Base-by-base conservation (phyloP, 2,113 vertebrate species). In the Prunella fulvescens region DNA sequence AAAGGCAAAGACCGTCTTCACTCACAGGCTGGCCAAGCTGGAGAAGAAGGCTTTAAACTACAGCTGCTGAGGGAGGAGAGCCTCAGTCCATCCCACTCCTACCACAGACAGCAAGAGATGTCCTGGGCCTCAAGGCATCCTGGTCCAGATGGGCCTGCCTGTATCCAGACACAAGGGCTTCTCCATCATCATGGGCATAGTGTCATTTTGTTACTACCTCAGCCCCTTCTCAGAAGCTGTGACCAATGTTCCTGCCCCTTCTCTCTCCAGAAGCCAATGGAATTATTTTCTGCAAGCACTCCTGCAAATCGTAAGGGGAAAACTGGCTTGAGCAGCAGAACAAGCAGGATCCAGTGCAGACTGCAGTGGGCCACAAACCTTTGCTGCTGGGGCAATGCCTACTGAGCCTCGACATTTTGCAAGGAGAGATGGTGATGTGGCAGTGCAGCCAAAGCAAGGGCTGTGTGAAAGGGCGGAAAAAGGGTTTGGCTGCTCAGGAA, bases 401-500 rank as follows among this genome's bases (percentile, higher is more conserved):
- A 28, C n/a, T 35, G 45, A 60, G 67, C 69, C 29, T 58, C 0
- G 1, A 18, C 11, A 19, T 76, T 60, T 51, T 64, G 20, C 48
- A 39, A 82, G 50, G 71, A 67, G 48, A 71, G 44, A 19, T 0
- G 0, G 18, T 35, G 28, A 33, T 25, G 80, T 40, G 76, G 58
- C 39, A 58, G 57, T 9, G 1, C 24, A 23, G 58, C 19, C n/a
- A 12, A 24, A 74, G 60, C 0, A 1, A 66, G 71, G 14, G 62
- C 57, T 7, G 33, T 33, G 61, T 1, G 1, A 47, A 48, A 64
- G 53, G 66, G 42, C 61, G 67, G 86, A 57, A 76, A 40, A 15
- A 65, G 58, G 29, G 5, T 81, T 92, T 53, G 35, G 51, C 47
- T 42, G 44, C 77, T 81, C 90, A 86, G 96, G 93, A 96, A 96